phyloP scores from a whole-genome alignment of 2,888 invertebrate genomes.

The Rhagonycha fulva region DNA sequence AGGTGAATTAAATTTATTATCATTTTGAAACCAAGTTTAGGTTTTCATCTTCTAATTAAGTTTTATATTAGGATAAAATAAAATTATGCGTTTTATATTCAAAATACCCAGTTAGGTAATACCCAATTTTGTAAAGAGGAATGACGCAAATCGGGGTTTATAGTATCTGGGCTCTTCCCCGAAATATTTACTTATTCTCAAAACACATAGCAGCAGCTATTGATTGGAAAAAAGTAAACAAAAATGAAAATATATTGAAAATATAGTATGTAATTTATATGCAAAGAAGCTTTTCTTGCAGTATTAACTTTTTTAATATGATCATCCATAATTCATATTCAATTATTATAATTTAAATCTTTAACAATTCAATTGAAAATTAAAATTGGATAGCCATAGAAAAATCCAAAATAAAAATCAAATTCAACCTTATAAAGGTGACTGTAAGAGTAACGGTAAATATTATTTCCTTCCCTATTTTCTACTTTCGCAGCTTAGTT shows the following conservation, averaged over 20 bases:
- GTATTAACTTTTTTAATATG: conserved; percentile 4
- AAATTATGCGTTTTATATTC: neutral
- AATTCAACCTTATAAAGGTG: neutral
- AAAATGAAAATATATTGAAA: conserved; percentile 28
- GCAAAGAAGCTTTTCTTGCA: conserved; percentile 29
- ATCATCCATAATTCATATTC: conserved; percentile 19
- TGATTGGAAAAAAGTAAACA: conserved; percentile 17
- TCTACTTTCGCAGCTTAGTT: conserved; percentile 13
- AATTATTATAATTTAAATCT: conserved; percentile 6
- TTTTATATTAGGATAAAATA: neutral
- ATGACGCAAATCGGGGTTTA: conserved; percentile 15
- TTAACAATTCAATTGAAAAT: neutral
- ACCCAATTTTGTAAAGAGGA: conserved; percentile 19
- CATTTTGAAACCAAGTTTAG: neutral
- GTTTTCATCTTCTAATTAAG: neutral
- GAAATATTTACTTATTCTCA: conserved; percentile 27
- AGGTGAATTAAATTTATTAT: neutral
- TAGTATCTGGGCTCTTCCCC: conserved; percentile 12
- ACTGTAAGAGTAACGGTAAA: conserved; percentile 14
- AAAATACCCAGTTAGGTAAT: conserved; percentile 13
- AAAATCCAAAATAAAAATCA: neutral
- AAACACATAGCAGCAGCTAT: conserved; percentile 23
- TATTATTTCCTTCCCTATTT: conserved; percentile 16
- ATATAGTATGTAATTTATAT: conserved; percentile 40
- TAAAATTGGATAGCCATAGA: neutral